These are phyloP conservation scores for Porites australiensis DNA, from an alignment of 64 coral and sea anemone species.

Conservation along the genomic window DNA sequence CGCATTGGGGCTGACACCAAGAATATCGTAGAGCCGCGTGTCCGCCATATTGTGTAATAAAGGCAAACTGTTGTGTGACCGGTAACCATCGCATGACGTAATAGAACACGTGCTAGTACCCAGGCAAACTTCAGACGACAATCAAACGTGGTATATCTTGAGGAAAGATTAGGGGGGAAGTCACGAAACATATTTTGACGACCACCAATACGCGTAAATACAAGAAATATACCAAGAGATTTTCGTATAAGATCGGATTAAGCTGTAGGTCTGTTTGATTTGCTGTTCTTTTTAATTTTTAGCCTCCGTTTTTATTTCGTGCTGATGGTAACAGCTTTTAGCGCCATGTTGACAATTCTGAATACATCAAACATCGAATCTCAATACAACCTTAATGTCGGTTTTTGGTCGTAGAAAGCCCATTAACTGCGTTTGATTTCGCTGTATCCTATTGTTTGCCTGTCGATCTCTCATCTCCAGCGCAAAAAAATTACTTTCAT, in stretches of 20 bases:
- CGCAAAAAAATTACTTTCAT: background rate
- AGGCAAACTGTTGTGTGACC: slow-evolving; percentile 81
- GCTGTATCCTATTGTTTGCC: background rate
- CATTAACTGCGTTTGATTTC: slow-evolving; percentile 11
- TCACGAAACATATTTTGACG: slow-evolving; percentile 27
- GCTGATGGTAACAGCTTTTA: slow-evolving; percentile 38
- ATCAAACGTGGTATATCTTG: slow-evolving; percentile 9
- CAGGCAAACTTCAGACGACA: slow-evolving; percentile 24
- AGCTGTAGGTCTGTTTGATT: background rate
- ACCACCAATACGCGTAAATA: background rate
- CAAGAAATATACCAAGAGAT: background rate
- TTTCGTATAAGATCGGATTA: background rate
- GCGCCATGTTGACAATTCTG: slow-evolving; percentile 61
- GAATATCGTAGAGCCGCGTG: slow-evolving; percentile 98
- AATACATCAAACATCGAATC: slow-evolving; percentile 45
- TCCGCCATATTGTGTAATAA: slow-evolving; percentile 95
- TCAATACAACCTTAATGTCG: slow-evolving; percentile 46
- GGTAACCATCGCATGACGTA: slow-evolving; percentile 82
- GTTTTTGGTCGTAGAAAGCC: slow-evolving; percentile 29
- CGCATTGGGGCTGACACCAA: slow-evolving; percentile 85
- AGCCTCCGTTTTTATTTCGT: slow-evolving; percentile 32
- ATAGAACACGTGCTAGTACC: slow-evolving; percentile 58
- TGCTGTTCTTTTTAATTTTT: slow-evolving; percentile 7
- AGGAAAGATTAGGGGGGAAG: slow-evolving; percentile 3
- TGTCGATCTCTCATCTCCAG: background rate